Evolutionary conservation across 2,888 invertebrate genomes (phyloP).

Genomic region (Eupithecia subfuscata): DNA sequence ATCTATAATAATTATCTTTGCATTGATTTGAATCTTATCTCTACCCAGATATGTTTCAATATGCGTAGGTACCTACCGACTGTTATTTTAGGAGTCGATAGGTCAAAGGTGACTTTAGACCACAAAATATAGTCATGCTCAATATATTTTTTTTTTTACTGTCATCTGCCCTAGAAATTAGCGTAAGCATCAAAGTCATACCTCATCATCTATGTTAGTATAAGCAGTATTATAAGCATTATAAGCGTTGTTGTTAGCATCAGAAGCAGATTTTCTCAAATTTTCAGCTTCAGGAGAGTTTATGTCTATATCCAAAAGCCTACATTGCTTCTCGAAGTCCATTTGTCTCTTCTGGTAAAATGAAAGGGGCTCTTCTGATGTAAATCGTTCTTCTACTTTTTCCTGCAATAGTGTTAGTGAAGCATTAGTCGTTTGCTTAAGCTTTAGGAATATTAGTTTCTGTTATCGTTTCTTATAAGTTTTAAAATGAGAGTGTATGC

Average conservation of each 20-base stretch:
- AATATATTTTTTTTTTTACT: neutral
- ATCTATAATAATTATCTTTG: neutral
- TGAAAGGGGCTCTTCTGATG: constrained; percentile 75
- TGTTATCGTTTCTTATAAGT: neutral
- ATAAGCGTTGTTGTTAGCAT: constrained; percentile 65
- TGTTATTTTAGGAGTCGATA: neutral
- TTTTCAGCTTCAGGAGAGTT: constrained; percentile 72
- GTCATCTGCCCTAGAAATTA: neutral
- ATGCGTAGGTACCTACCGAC: neutral
- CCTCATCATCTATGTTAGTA: constrained; percentile 63
- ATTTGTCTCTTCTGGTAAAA: constrained; percentile 77
- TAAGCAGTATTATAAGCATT: constrained; percentile 63
- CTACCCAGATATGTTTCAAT: neutral
- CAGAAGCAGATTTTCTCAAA: constrained; percentile 60
- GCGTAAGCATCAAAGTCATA: constrained; percentile 36
- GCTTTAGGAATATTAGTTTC: constrained; percentile 23
- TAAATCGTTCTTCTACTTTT: constrained; percentile 61
- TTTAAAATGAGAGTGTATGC: neutral
- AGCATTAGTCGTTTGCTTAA: constrained; percentile 46
- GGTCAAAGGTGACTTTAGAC: neutral
- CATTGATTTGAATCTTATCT: neutral
- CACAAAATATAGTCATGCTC: neutral
- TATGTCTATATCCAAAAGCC: constrained; percentile 73
- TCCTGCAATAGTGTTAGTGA: constrained; percentile 67
- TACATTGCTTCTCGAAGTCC: constrained; percentile 79